phyloP scores from a whole-genome alignment of 2,797 vertebrate genomes.

The Coregonus suidteri region DNA sequence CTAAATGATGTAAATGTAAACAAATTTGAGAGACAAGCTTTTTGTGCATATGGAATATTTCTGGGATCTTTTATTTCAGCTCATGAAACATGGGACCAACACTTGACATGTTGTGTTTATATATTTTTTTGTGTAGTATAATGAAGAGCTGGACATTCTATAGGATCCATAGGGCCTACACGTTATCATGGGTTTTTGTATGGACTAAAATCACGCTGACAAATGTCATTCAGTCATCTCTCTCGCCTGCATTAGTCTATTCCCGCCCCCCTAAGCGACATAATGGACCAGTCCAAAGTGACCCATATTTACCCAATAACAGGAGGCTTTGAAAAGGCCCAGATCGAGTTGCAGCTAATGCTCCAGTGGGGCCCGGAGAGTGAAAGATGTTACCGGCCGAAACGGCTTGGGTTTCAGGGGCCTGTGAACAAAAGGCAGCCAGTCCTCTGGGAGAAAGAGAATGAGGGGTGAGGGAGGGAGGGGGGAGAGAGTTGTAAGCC shows the following conservation, averaged over 20 bases:
- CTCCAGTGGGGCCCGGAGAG: slow-evolving; percentile 74
- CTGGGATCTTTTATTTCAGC: no score
- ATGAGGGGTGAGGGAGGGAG: background rate
- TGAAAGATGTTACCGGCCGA: slow-evolving; percentile 79
- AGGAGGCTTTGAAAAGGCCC: slow-evolving; percentile 75
- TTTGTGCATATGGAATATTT: no score
- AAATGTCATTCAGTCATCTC: slow-evolving; percentile 62
- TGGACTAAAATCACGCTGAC: slow-evolving; percentile 33
- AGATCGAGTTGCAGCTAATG: slow-evolving; percentile 79
- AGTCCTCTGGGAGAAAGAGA: slow-evolving; percentile 59
- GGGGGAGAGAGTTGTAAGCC: slow-evolving; percentile 22
- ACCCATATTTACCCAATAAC: slow-evolving; percentile 83
- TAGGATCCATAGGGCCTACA: background rate
- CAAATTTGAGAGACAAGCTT: no score
- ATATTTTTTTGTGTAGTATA: background rate
- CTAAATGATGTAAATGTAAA: no score
- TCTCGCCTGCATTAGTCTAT: slow-evolving; percentile 64
- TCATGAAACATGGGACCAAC: no score
- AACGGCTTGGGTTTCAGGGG: slow-evolving; percentile 74
- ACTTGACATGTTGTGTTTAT: no score
- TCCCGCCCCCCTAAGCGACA: slow-evolving; percentile 54
- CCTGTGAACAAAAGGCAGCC: slow-evolving; percentile 72
- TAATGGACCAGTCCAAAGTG: slow-evolving; percentile 74
- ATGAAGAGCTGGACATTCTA: background rate
- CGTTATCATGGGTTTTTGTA: slow-evolving; percentile 18